Conservation (phyloP, 2,113 vertebrate genomes). For the Anguilla japonica region DNA sequence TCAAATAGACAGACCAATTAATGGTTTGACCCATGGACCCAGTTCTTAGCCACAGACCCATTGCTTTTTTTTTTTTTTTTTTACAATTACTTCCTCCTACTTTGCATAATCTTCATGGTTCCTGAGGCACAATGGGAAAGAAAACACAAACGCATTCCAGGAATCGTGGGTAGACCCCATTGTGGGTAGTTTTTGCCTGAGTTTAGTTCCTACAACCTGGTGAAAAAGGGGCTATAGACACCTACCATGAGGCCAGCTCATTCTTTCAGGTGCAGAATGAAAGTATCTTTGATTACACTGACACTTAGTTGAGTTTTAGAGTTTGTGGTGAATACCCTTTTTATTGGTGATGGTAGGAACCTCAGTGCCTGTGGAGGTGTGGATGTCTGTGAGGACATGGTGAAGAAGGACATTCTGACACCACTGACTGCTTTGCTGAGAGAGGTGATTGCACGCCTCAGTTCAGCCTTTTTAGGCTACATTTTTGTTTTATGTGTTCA, state of each 20-base stretch:
- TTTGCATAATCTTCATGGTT: too few species aligned
- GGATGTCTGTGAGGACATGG: conserved; percentile 95
- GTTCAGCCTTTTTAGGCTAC: conserved; percentile 5
- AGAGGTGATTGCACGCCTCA: conserved; percentile 74
- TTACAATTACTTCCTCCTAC: too few species aligned
- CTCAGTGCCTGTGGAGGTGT: conserved; percentile 92
- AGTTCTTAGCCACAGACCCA: too few species aligned
- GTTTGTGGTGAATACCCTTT: conserved; percentile 16
- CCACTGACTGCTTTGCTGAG: conserved; percentile 84
- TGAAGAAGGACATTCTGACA: conserved; percentile 89
- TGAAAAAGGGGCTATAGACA: background rate
- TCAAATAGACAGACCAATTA: too few species aligned
- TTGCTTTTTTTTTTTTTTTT: too few species aligned
- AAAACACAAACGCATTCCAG: too few species aligned
- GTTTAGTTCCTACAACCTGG: too few species aligned
- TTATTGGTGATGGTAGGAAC: conserved; percentile 72
- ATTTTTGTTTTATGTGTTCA: background rate
- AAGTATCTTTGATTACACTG: background rate
- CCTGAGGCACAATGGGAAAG: too few species aligned
- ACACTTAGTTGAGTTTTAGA: conserved; percentile 15
- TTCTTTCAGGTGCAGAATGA: background rate
- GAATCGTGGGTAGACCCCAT: too few species aligned
- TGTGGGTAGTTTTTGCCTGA: too few species aligned
- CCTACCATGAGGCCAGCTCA: too few species aligned
- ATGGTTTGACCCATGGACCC: too few species aligned